Base-by-base conservation (phyloP, 23 tunicate species). In the Corella eumyota region DNA sequence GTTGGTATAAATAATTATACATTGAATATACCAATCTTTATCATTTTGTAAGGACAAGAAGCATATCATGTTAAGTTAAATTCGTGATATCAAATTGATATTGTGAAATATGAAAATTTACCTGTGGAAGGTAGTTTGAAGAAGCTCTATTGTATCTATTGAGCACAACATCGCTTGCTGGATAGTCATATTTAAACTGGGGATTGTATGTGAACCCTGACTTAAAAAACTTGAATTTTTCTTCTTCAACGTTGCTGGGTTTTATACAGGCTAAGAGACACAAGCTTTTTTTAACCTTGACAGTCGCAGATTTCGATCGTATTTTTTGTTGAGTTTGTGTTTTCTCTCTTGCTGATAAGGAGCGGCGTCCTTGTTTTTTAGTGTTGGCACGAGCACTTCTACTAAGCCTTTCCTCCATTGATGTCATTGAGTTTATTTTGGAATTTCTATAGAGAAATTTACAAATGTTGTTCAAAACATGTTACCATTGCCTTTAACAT, bases 191-290 rank as follows among this genome's bases (percentile, higher is more conserved):
- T 66, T 76, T 62, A 35, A 85, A 85, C 53, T 75, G 79, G 19
- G 95, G 95, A 52, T 85, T 85, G 32, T 77, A 72, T 22, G 85
- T 62, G 50, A 47, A 85, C 15, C 48, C 36, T 0, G 95, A 85
- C 44, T 65, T 49, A 51, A 85, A 61, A 32, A 85, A 85, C 60
- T 58, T 65, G 30, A 17, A 32, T 47, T 85, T 85, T 65, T 85
- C 85, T 30, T 65, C 63, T 23, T 85, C 95, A 19, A 85, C 50
- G 64, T 85, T 85, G 60, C 62, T 65, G 23, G 95, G 95, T 61
- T 77, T 71, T n/a, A 85, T 71, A 19, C 75, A 68, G 20, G 85
- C 61, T 6, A 77, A 34, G 37, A 77, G 50, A 53, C 85, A 77
- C 7, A 62, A 32, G 31, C 56, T 47, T 29, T 48, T 47, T 30